phyloP scores from a whole-genome alignment of 2,797 vertebrate species.

The Hydrophis major region DNA sequence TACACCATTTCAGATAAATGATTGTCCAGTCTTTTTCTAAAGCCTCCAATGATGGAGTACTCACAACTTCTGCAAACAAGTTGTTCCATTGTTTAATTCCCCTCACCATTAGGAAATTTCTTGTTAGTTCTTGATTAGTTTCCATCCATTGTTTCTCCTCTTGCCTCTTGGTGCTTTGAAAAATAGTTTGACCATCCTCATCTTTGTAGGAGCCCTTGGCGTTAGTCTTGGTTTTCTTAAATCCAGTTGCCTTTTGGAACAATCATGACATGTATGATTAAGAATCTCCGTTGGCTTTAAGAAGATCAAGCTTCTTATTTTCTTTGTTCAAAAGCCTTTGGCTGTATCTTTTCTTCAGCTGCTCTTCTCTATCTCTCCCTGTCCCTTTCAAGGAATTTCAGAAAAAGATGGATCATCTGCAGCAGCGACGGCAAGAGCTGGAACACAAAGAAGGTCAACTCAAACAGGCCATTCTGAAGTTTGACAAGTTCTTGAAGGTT shows the following conservation, averaged over 20 bases:
- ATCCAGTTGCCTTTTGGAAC: not conserved
- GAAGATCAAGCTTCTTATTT: not conserved
- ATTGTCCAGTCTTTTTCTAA: too few species aligned
- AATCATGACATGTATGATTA: too few species aligned
- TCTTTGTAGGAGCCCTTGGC: too few species aligned
- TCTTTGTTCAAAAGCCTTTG: not conserved
- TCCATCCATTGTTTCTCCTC: not conserved
- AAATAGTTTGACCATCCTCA: not conserved
- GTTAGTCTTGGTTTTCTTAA: too few species aligned
- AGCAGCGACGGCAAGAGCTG: slow-evolving; percentile 59
- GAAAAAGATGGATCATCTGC: slow-evolving; percentile 59
- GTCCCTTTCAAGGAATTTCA: slow-evolving; percentile 66
- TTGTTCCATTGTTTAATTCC: too few species aligned
- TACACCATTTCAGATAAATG: too few species aligned
- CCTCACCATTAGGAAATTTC: too few species aligned
- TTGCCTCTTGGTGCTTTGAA: not conserved
- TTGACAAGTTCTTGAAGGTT: slow-evolving; percentile 78
- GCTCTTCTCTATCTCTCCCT: not conserved
- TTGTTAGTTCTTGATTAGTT: too few species aligned
- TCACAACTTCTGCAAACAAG: too few species aligned
- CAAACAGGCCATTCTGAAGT: slow-evolving; percentile 57
- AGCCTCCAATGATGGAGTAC: too few species aligned
- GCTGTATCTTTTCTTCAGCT: not conserved
- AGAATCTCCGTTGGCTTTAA: not conserved
- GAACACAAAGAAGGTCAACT: slow-evolving; percentile 63